Percentiles rank a stretch among this genome's conserved stretches.
phyloP scores from a whole-genome alignment of 2,888 invertebrate species.

The Leptinotarsa peninsularis region DNA sequence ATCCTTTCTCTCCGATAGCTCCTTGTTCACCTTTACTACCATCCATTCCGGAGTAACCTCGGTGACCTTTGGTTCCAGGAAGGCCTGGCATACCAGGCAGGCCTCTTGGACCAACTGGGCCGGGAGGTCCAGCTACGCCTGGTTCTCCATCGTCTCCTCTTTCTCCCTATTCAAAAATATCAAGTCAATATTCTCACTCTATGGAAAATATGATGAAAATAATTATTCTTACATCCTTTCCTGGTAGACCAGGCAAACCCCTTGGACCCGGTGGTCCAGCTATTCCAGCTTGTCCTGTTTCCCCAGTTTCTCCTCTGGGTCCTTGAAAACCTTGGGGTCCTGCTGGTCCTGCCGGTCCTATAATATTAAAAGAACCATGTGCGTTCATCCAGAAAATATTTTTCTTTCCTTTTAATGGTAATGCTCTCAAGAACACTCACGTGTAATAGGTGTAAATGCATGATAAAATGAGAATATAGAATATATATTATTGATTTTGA shows the following conservation, averaged over 20 bases:
- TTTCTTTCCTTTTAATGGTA: too few species aligned
- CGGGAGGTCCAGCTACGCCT: slow-evolving; percentile 78
- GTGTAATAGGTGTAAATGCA: too few species aligned
- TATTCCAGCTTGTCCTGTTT: slow-evolving; percentile 77
- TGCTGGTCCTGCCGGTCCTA: slow-evolving; percentile 71
- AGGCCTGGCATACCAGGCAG: slow-evolving; percentile 80
- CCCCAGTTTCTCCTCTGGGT: slow-evolving; percentile 82
- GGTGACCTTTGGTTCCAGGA: slow-evolving; percentile 86
- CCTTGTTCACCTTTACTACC: slow-evolving; percentile 88
- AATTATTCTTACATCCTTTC: slow-evolving; percentile 76
- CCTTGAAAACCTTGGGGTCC: slow-evolving; percentile 89
- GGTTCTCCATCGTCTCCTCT: slow-evolving; percentile 85
- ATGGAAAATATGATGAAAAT: too few species aligned
- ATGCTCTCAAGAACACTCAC: too few species aligned
- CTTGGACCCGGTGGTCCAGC: slow-evolving; percentile 71
- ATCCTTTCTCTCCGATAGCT: slow-evolving; percentile 79
- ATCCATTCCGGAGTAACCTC: slow-evolving; percentile 83
- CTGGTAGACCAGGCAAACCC: slow-evolving; percentile 77
- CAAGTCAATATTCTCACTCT: neutral
- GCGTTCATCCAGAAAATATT: too few species aligned
- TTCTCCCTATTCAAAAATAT: slow-evolving; percentile 70
- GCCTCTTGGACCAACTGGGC: slow-evolving; percentile 81
- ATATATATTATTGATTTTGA: too few species aligned
- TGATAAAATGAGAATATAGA: too few species aligned
- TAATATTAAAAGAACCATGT: neutral